These are phyloP conservation scores for Barnardius zonarius DNA, from an alignment of 2,113 vertebrate genomes.

Conservation along the genomic window DNA sequence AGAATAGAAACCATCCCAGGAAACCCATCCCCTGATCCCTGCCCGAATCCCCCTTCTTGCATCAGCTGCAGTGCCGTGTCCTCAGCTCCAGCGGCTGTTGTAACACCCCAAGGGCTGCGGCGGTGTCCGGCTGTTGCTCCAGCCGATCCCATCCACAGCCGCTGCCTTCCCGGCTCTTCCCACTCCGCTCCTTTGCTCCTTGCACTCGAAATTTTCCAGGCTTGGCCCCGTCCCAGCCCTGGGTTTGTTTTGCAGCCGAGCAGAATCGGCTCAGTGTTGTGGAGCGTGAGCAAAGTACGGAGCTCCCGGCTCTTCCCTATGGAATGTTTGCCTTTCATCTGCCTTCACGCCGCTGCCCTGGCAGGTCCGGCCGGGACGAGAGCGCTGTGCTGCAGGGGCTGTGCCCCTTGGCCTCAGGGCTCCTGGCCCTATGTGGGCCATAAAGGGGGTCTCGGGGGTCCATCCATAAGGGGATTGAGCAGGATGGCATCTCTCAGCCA, in stretches of 20 bases:
- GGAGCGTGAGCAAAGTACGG: not conserved
- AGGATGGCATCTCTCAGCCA: fast-evolving
- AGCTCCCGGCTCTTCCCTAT: not conserved
- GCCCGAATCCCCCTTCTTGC: not conserved
- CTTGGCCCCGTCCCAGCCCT: not conserved
- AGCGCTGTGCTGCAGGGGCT: not conserved
- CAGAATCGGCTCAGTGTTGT: not conserved
- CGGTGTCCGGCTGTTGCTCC: not conserved
- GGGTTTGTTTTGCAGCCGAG: not conserved
- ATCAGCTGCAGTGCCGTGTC: not conserved
- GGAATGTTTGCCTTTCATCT: not conserved
- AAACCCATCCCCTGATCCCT: not conserved
- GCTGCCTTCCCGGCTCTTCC: not conserved
- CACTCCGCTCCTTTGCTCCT: not conserved
- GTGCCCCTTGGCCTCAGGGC: not conserved
- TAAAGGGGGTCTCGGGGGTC: no score
- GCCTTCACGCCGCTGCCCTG: not conserved
- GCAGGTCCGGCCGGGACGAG: not conserved
- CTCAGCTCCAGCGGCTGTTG: not conserved
- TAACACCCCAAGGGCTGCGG: not conserved
- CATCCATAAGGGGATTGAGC: not conserved
- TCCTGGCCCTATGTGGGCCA: fast-evolving
- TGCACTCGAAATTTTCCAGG: not conserved
- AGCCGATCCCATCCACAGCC: not conserved
- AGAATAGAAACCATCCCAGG: not conserved